Evolutionary conservation across 1,140 invertebrate species (phyloP).

Genomic region (Hypsibius dujardini): DNA sequence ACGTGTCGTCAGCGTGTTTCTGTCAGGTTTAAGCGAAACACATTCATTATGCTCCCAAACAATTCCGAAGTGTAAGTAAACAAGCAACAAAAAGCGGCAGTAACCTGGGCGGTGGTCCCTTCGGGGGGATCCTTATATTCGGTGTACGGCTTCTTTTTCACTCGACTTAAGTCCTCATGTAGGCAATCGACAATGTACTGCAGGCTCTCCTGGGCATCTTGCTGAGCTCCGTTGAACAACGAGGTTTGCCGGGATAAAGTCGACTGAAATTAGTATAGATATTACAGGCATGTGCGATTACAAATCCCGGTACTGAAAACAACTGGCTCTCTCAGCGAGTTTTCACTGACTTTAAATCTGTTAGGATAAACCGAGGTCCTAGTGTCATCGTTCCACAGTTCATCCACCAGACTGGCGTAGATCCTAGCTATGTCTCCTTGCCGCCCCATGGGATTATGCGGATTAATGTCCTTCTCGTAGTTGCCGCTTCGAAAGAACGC

Average conservation of each 20-base stretch:
- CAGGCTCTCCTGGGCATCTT: constrained; percentile 45
- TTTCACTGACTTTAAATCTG: constrained; percentile 39
- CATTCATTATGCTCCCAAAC: too few species aligned
- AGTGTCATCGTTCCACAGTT: constrained; percentile 41
- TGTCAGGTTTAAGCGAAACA: neutral
- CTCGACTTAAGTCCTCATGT: constrained; percentile 47
- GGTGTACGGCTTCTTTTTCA: constrained; percentile 46
- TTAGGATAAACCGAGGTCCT: constrained; percentile 37
- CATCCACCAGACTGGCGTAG: constrained; percentile 42
- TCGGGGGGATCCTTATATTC: constrained; percentile 40
- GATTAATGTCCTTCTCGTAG: constrained; percentile 42
- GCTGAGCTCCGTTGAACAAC: constrained; percentile 42
- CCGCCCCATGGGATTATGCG: constrained; percentile 45
- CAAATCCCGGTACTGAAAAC: too few species aligned
- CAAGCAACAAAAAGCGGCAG: too few species aligned
- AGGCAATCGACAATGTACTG: constrained; percentile 46
- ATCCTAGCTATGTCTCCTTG: constrained; percentile 42
- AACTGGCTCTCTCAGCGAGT: too few species aligned
- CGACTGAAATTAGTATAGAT: constrained; percentile 30
- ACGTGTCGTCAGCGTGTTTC: constrained; percentile 36
- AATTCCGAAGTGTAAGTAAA: too few species aligned
- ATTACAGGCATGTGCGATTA: too few species aligned
- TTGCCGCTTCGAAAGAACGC: constrained; percentile 38
- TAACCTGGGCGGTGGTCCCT: constrained; percentile 24
- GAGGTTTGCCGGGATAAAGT: constrained; percentile 43